phyloP scores from a whole-genome alignment of 2,113 vertebrate genomes.

The Brevimyrus niger region DNA sequence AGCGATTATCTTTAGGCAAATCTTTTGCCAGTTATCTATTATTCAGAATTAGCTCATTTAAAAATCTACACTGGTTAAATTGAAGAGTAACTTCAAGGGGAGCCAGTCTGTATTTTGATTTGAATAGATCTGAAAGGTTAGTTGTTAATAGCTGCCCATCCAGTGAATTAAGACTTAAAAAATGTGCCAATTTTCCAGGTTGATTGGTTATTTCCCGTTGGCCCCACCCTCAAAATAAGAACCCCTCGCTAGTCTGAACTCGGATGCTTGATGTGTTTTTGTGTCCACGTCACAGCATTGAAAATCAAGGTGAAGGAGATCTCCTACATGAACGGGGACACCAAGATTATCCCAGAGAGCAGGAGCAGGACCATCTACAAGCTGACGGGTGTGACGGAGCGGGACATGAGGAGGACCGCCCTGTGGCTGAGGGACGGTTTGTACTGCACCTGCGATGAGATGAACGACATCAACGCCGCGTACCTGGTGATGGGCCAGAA shows the following conservation, averaged over 20 bases:
- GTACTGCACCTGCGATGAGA: slow-evolving; percentile 92
- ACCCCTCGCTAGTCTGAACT: not conserved
- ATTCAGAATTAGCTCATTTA: not conserved
- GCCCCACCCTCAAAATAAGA: not conserved
- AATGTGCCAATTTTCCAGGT: not conserved
- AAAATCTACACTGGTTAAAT: not conserved
- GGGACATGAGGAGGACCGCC: slow-evolving; percentile 80
- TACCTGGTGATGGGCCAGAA: slow-evolving; percentile 98
- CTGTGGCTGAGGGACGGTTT: slow-evolving; percentile 92
- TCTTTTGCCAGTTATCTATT: not conserved
- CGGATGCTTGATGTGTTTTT: not conserved
- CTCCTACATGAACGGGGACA: slow-evolving; percentile 93
- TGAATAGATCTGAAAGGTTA: not conserved
- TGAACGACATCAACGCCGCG: slow-evolving; percentile 90
- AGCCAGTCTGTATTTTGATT: not conserved
- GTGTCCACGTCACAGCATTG: slow-evolving; percentile 61
- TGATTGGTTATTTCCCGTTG: not conserved
- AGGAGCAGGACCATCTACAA: slow-evolving; percentile 98
- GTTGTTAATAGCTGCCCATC: not conserved
- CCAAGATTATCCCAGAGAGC: slow-evolving; percentile 89
- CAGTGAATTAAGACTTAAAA: not conserved
- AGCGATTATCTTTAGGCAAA: not conserved
- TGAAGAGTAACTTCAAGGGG: not conserved
- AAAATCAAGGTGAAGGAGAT: slow-evolving; percentile 99
- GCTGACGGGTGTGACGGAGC: slow-evolving; percentile 83